Evolutionary conservation across 1,140 invertebrate species (phyloP), one percentile per base, ranked within the genome.

Genomic region (Hyles euphorbiae): DNA sequence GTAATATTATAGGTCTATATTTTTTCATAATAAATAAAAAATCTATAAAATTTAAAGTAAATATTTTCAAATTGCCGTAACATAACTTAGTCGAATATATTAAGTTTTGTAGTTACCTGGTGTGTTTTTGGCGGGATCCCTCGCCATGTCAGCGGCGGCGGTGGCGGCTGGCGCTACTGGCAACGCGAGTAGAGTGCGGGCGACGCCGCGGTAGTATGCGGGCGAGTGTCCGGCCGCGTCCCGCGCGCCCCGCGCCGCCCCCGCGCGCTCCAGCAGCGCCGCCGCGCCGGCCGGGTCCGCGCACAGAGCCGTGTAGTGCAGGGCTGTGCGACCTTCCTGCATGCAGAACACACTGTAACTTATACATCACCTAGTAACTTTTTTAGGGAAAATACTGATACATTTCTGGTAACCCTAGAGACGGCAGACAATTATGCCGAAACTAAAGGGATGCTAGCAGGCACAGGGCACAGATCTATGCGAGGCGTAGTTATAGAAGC

Each of bases 221-320:
- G 94, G 91, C 5, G 93, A 91, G 74, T 92, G 91, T 34, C 94
- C 93, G 49, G 89, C 90, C 54, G 90, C 90, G 83, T 96, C 95
- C 54, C 92, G 86, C 53, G 91, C 78, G 53, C 91, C 90, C 8
- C 92, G 83, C 83, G 93, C 92, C 60, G 94, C 94, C 33, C 94
- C 94, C 43, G 91, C 92, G 48, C 90, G 87, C 60, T 93, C 89
- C 47, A 96, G 81, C 51, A 93, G 69, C 65, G 92, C 91, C 88
- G 94, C 94, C 56, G 93, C 90, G 0, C 81, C 76, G 40, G 91
- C 90, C 11, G 92, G 90, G 66, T 95, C 91, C 53, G 90, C 91
- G 61, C 93, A 93, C 49, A 91, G 92, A 1, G 93, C 91, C 32
- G 94, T 94, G 83, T 96, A 97, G 85, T 97, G 96, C 49, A 97